Base-by-base conservation (phyloP, 2,113 vertebrate genomes). In the Australoheros scitulus region DNA sequence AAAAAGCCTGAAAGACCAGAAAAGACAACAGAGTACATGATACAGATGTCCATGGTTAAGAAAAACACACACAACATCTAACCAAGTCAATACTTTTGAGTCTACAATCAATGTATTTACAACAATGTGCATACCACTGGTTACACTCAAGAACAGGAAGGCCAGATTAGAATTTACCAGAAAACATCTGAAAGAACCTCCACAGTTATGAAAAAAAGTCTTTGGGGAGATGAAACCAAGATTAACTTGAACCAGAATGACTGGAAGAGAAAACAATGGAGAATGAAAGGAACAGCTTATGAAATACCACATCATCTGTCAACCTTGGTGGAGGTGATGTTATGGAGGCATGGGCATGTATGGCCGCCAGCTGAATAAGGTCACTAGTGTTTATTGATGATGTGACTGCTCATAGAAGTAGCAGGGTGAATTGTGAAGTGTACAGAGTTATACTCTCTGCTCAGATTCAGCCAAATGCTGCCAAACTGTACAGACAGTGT, bases 181-280 rank as follows among this genome's bases (percentile, higher is more conserved):
- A 47, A 47, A 47, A 47, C 11, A 47, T 14, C 43, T 47, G 11
- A 47, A 47, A 47, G 4, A 47, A 14, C 43, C 5, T 5, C 22
- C 41, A 7, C 2, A 1, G 22, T 47, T 15, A 47, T 15, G 43
- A 32, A 32, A 32, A 32, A 32, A 32, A 32, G 5, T 6, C 7
- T 47, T 68, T 68, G 0, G 2, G 47, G 4, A 18, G 41, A 50
- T 50, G 1, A 26, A 47, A 47, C 64, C 9, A 0, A 50, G 41
- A 26, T 50, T 26, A 2, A 68, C 64, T 26, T 68, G 43, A 14
- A 14, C 24, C 38, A 68, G 63, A 68, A 26, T 47, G 63, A 47
- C 26, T 22, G n/a, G 24, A 43, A 65, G 22, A n/a, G n/a, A 43
- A 65, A 65, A 65, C n/a, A 24, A 43, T 0, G n/a, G n/a, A 68